Evolutionary conservation across 2,888 invertebrate species (phyloP), one percentile per base, ranked within the genome.

Genomic region (Ectemnius lituratus): DNA sequence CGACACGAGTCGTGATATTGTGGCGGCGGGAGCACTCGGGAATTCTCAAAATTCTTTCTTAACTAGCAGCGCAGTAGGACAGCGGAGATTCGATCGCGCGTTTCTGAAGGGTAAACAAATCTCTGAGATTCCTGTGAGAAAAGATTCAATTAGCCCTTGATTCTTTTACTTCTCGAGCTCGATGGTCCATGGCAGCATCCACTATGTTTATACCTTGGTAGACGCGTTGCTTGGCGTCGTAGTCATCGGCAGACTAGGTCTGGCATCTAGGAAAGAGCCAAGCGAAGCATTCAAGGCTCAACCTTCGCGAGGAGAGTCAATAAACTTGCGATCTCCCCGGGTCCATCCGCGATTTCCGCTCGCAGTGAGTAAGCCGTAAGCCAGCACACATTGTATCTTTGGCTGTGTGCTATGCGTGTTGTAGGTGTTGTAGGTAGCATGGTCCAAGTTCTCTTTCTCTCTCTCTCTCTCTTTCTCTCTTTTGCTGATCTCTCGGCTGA

Each of bases 311-410:
- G 45, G 14, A 45, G 28, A 47, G 62, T 76, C 74, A 61, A 82
- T 76, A 81, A 82, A 82, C 74, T 68, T n/a, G 20, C 2, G 16
- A 64, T 64, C 58, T 46, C 62, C 68, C 37, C 58, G 67, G 20
- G 60, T 28, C 11, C 46, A 60, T 52, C 37, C 45, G 46, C 58
- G 67, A 61, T 70, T 79, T 82, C 74, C 80, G 70, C 61, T 20
- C 63, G 20, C 28, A 56, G 18, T 70, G 63, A 76, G 57, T 47
- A 59, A 6, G 45, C 57, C 13, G 47, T 46, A 49, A 27, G 23
- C 46, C 37, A 37, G 37, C 37, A 37, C 18, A 47, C 59, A 62
- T 60, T 62, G 67, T 58, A 57, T 45, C 56, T 2, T 18, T 18
- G 45, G 56, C 37, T 74, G 56, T 74, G 56, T 60, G 67, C 63